Base-by-base conservation (phyloP, 2,113 vertebrate genomes). In the Callospermophilus lateralis region DNA sequence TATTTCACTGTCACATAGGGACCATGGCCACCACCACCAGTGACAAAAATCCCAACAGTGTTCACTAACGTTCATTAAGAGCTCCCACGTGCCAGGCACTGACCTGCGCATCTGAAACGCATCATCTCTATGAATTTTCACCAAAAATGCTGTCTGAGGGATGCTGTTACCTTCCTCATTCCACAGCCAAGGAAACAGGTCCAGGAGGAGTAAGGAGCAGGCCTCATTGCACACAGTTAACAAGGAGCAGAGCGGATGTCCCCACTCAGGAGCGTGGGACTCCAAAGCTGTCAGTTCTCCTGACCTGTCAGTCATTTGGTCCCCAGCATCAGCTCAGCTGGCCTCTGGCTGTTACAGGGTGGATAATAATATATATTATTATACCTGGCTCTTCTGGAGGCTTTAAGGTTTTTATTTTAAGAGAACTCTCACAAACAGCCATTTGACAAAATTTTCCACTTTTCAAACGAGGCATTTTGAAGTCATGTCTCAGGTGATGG, bases 251-350 rank as follows among this genome's bases (percentile, higher is more conserved):
- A 32, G 39, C 2, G 0, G 37, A 72, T 34, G 26, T 10, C 84
- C 48, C 10, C 4, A 15, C 13, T 37, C n/a, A 4, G 1, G n/a
- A 24, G 3, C 0, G 0, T 13, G 1, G 0, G 10, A n/a, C 51
- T 22, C 28, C 26, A 6, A 0, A 37, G 30, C 26, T 0, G 4
- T 10, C 34, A 1, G 8, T 77, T 9, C 34, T 74, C 37, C 34
- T 3, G 17, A 17, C 26, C 51, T 9, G 48, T 39, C 10, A 0
- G 15, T 9, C 45, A 11, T 2, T 45, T 8, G 0, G n/a, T 22
- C 34, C 51, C 20, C 4, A 1, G 65, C 3, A 0, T 39, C 9
- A 45, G 87, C 32, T 17, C 13, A 1, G 53, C 72, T 3, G 32
- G 16, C 32, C 30, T 61, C 51, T n/a, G 34, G 28, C 4, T 61